phyloP scores from a whole-genome alignment of 2,797 vertebrate genomes.

The Novumbra hubbsi region DNA sequence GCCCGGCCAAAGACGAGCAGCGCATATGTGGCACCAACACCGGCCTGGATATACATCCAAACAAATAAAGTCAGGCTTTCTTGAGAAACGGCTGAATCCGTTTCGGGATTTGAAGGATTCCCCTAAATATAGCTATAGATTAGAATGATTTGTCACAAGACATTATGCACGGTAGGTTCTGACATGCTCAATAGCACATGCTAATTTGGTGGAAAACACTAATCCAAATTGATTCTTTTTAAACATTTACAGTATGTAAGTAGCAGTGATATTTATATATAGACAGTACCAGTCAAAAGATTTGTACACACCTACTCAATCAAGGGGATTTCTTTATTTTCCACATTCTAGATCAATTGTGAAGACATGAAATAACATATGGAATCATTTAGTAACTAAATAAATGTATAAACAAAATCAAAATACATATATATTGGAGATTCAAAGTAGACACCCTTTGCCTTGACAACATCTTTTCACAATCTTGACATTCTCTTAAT shows the following conservation, averaged over 20 bases:
- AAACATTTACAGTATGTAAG: background rate
- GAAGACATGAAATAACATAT: no score
- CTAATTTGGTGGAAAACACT: constrained; percentile 53
- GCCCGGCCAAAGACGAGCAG: background rate
- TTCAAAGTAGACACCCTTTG: no score
- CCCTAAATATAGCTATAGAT: constrained; percentile 48
- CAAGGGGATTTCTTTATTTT: no score
- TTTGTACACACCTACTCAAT: no score
- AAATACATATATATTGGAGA: no score
- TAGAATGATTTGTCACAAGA: constrained; percentile 56
- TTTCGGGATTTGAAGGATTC: constrained; percentile 66
- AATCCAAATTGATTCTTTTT: constrained; percentile 51
- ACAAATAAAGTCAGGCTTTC: constrained; percentile 66
- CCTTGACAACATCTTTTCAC: no score
- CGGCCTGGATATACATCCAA: constrained; percentile 68
- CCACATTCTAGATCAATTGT: no score
- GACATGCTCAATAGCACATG: constrained; percentile 40
- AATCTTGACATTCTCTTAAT: no score
- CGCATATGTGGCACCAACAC: constrained; percentile 60
- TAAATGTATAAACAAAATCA: no score
- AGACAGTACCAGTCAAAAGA: no score
- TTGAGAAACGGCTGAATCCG: constrained; percentile 64
- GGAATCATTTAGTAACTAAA: no score
- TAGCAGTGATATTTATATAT: background rate
- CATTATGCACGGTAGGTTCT: constrained; percentile 38